These are phyloP conservation scores for Hyperoplus lanceolatus DNA, from an alignment of 2,797 vertebrate genomes.

Conservation along the genomic window DNA sequence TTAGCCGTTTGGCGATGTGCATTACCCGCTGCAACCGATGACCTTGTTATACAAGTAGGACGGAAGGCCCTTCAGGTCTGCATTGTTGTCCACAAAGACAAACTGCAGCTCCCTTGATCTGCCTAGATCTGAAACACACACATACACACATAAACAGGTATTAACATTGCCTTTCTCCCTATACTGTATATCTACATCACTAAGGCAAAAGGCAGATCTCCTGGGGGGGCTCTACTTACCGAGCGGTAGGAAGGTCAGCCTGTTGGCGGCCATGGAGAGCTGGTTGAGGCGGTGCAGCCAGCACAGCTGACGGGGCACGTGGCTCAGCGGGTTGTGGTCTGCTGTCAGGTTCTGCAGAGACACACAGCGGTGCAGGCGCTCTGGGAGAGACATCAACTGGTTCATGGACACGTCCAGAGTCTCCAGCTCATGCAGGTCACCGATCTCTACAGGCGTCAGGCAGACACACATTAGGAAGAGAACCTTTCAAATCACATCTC, in stretches of 20 bases:
- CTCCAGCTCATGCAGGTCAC: constrained; percentile 94
- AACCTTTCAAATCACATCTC: background rate
- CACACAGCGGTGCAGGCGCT: constrained; percentile 91
- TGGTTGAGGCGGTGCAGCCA: constrained; percentile 95
- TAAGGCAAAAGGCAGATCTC: background rate
- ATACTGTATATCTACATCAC: background rate
- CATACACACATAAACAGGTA: constrained; percentile 6
- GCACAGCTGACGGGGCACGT: constrained; percentile 94
- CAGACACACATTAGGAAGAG: constrained; percentile 19
- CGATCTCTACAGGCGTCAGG: constrained; percentile 88
- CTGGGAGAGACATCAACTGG: constrained; percentile 90
- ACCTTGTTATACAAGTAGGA: constrained; percentile 98
- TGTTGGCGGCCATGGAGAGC: constrained; percentile 96
- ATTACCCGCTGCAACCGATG: constrained; percentile 96
- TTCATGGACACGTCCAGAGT: constrained; percentile 96
- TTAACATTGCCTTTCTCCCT: background rate
- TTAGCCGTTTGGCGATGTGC: background rate
- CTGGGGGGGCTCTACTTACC: constrained; percentile 83
- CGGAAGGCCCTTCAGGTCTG: constrained; percentile 92
- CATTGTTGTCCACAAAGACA: constrained; percentile 97
- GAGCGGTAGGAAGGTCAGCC: constrained; percentile 91
- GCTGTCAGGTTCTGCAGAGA: constrained; percentile 95
- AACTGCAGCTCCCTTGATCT: constrained; percentile 95
- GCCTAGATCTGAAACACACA: constrained; percentile 90
- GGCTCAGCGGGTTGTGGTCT: constrained; percentile 92